phyloP scores from a whole-genome alignment of 2,888 invertebrate genomes.

The Sphinx pinastri region DNA sequence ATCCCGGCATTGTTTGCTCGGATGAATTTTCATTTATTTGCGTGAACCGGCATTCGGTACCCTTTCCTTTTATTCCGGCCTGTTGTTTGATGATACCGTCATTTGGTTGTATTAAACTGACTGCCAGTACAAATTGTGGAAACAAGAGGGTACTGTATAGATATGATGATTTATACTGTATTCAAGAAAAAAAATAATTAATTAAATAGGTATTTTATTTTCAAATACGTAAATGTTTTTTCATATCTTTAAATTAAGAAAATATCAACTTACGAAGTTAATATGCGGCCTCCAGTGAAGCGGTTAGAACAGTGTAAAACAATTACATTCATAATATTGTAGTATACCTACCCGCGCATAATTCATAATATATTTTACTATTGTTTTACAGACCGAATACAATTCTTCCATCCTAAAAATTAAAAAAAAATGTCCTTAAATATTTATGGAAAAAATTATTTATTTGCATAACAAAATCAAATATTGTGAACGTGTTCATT shows the following conservation, averaged over 20 bases:
- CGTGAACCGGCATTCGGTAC: conserved; percentile 44
- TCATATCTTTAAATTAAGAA: too few species aligned
- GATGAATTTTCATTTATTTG: conserved; percentile 67
- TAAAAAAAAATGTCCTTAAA: conserved; percentile 22
- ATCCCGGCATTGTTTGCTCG: conserved; percentile 56
- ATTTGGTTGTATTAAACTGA: conserved; percentile 51
- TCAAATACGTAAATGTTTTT: too few species aligned
- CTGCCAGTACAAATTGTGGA: conserved; percentile 43
- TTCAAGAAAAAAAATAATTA: not conserved
- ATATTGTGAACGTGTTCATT: conserved; percentile 50
- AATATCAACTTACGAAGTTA: too few species aligned
- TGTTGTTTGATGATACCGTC: conserved; percentile 34
- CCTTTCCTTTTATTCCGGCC: conserved; percentile 45
- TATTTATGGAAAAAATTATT: conserved; percentile 33
- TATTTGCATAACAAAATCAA: conserved; percentile 48
- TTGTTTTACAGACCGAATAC: not conserved
- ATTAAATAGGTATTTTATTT: too few species aligned
- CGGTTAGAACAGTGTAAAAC: too few species aligned
- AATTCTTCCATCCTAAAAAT: not conserved
- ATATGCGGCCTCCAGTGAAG: too few species aligned
- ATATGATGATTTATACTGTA: not conserved
- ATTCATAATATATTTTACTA: not conserved
- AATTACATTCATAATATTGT: too few species aligned
- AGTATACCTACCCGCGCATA: too few species aligned
- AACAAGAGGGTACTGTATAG: conserved; percentile 28